These are phyloP conservation scores for Ophioderma brevispina DNA, from an alignment of 35 echinoderm and acorn worm species.

Conservation along the genomic window DNA sequence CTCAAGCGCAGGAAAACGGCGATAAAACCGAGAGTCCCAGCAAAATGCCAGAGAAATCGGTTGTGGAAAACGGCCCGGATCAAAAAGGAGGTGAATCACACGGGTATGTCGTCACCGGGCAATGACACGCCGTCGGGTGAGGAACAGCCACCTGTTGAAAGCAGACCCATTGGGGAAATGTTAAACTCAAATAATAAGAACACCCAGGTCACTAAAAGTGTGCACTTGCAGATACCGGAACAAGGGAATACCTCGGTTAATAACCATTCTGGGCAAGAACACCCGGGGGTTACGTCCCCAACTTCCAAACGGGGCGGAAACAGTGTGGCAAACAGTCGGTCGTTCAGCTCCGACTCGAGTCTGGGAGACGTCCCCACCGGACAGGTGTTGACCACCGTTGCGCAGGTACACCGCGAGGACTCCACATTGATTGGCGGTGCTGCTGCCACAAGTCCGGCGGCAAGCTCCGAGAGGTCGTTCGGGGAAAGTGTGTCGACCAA, in stretches of 20 bases:
- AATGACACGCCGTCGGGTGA: not conserved
- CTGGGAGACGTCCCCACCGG: conserved; percentile 26
- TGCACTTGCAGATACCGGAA: not conserved
- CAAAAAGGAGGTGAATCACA: not conserved
- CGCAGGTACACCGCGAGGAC: conserved; percentile 57
- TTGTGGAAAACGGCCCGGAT: not conserved
- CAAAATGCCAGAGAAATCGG: not conserved
- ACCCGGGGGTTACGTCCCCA: not conserved
- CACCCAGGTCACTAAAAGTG: not conserved
- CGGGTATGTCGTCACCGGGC: not conserved
- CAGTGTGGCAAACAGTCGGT: conserved; percentile 16
- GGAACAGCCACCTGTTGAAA: not conserved
- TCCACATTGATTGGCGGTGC: not conserved
- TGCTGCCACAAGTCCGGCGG: not conserved
- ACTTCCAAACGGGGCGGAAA: not conserved
- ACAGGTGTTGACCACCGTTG: conserved; percentile 54
- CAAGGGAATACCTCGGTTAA: not conserved
- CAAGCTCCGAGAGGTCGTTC: not conserved
- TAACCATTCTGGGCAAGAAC: not conserved
- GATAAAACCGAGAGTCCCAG: not conserved
- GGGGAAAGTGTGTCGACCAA: not conserved
- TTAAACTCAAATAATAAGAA: conserved; percentile 4
- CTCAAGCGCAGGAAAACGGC: not conserved
- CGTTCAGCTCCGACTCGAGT: conserved; percentile 50
- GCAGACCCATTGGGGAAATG: too few species aligned